Percentiles rank a stretch among this genome's conserved stretches.
These are phyloP conservation scores for Choristoneura fumiferana DNA, from an alignment of 1,140 invertebrate species.

Conservation along the genomic window DNA sequence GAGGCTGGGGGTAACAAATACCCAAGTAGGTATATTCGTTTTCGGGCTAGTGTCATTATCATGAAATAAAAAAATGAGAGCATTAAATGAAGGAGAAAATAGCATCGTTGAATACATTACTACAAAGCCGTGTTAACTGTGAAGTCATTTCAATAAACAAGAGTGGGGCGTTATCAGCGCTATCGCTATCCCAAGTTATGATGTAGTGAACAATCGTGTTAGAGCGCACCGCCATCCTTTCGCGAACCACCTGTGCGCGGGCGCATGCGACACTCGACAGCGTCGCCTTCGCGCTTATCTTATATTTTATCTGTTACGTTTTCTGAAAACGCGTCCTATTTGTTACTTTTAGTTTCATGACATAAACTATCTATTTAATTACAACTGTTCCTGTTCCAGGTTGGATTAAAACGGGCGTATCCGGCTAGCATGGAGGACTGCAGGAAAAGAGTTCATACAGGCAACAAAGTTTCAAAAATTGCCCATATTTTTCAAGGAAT, in stretches of 20 bases:
- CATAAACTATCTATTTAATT: slow-evolving; percentile 38
- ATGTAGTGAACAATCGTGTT: slow-evolving; percentile 55
- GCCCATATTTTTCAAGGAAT: slow-evolving; percentile 91
- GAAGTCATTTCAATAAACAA: slow-evolving; percentile 33
- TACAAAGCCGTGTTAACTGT: slow-evolving; percentile 30
- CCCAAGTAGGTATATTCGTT: too few relatives aligned
- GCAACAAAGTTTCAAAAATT: slow-evolving; percentile 93
- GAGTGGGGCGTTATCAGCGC: slow-evolving; percentile 63
- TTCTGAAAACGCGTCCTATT: slow-evolving; percentile 48
- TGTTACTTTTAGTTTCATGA: slow-evolving; percentile 47
- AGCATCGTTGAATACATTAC: slow-evolving; percentile 1
- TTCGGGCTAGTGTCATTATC: too few relatives aligned
- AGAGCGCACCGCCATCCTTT: slow-evolving; percentile 45
- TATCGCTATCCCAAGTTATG: slow-evolving; percentile 74
- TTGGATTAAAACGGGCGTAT: slow-evolving; percentile 70
- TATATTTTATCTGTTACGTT: slow-evolving; percentile 50
- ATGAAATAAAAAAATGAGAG: too few relatives aligned
- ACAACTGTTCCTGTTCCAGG: slow-evolving; percentile 60
- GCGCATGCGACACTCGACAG: slow-evolving; percentile 20
- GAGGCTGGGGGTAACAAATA: too few relatives aligned
- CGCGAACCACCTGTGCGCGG: slow-evolving; percentile 54
- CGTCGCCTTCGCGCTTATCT: slow-evolving; percentile 47
- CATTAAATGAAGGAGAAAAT: too few relatives aligned
- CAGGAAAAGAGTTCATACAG: slow-evolving; percentile 82
- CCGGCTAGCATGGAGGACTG: slow-evolving; percentile 82